A percentile compares a stretch with the other conserved stretches of the same genome.
phyloP scores from a whole-genome alignment of 2,113 vertebrate genomes.

The Plectropomus leopardus region DNA sequence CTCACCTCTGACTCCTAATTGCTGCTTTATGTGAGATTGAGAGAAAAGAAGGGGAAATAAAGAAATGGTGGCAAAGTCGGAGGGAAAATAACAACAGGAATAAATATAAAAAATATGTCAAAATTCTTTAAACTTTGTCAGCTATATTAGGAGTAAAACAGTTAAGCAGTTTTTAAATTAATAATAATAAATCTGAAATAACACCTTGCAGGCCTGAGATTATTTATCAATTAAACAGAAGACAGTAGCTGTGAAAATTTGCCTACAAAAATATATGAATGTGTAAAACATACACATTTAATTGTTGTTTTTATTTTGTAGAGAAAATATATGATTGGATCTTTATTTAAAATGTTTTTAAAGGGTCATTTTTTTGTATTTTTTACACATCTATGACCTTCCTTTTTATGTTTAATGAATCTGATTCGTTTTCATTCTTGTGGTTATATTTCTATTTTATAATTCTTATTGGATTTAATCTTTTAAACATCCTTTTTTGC shows the following conservation, averaged over 20 bases:
- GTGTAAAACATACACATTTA: not conserved
- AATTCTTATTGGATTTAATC: not conserved
- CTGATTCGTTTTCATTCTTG: not conserved
- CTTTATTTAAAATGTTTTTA: not conserved
- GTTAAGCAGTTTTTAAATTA: not conserved
- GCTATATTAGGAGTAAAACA: not conserved
- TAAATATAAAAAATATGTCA: not conserved
- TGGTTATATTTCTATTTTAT: not conserved
- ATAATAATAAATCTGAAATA: not conserved
- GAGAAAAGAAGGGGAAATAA: not conserved
- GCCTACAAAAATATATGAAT: not conserved
- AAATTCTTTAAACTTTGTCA: not conserved
- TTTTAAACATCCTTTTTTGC: not conserved
- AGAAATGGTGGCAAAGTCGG: not conserved
- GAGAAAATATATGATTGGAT: not conserved
- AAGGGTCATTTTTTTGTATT: not conserved
- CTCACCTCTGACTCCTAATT: constrained; percentile 23
- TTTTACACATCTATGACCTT: not conserved
- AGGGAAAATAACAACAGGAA: not conserved
- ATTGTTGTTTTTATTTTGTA: not conserved
- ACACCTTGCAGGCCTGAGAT: constrained; percentile 5
- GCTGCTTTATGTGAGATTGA: not conserved
- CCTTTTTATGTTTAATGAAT: not conserved
- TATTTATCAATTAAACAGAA: not conserved
- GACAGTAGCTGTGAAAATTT: not conserved